phyloP scores from a whole-genome alignment of 2,113 vertebrate species.

The Urocynchramus pylzowi region DNA sequence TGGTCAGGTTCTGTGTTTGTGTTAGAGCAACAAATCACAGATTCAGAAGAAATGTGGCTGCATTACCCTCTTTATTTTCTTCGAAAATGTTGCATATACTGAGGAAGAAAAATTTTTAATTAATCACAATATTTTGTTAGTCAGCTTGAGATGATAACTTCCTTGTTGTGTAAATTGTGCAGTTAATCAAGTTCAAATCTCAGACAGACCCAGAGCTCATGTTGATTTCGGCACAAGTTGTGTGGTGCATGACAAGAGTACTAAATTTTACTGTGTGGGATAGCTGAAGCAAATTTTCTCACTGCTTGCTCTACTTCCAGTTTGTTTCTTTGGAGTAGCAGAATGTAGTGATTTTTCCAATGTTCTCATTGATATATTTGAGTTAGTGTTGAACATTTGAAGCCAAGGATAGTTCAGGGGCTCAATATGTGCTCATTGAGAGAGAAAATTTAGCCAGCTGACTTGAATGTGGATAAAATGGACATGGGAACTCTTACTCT shows the following conservation, averaged over 20 bases:
- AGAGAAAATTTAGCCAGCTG: background rate
- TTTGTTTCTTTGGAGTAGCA: background rate
- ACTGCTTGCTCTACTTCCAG: background rate
- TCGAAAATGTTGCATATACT: background rate
- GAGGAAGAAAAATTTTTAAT: background rate
- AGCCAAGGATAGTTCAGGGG: background rate
- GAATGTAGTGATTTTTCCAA: background rate
- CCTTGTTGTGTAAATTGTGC: background rate
- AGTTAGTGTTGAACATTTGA: background rate
- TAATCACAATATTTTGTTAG: background rate
- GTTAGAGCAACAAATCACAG: background rate
- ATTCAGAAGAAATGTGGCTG: background rate
- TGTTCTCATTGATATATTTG: background rate
- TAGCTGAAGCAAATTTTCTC: background rate
- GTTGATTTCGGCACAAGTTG: background rate
- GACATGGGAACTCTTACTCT: background rate
- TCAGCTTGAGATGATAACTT: background rate
- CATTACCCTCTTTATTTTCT: background rate
- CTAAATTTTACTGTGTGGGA: background rate
- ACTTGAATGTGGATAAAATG: background rate
- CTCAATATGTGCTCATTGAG: background rate
- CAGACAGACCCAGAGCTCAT: background rate
- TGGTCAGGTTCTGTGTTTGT: background rate
- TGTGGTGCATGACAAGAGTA: background rate
- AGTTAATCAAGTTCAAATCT: background rate